Base-by-base conservation (phyloP, 2,797 vertebrate species). In the Esox masquinongy region DNA sequence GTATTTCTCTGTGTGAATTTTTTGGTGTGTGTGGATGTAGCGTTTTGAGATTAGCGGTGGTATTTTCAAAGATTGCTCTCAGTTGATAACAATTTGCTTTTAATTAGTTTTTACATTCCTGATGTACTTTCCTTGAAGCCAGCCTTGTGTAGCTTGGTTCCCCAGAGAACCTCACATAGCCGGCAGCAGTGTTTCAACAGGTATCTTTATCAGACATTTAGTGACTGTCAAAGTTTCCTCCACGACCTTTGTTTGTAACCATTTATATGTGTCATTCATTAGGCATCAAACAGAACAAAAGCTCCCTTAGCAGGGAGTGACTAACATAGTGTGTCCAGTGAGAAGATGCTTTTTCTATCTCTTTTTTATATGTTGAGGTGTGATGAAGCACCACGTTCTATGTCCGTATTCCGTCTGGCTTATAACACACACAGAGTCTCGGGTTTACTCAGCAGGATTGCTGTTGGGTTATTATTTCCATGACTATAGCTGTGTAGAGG, bases 1-100 rank as follows among this genome's bases (percentile, higher is more conserved):
- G 5, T 75, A 19, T 36, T 11, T 14, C 17, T 70, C 39, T 68
- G 24, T 76, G 70, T 75, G 75, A 22, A n/a, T 69, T 31, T 22
- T 43, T 63, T 16, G 31, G 47, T 67, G 64, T 69, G 53, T 66
- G 26, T 73, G 24, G 77, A 39, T 14, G 26, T 14, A 7, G 5
- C 49, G 3, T 51, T 56, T 56, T 56, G 17, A 56, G 19, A 53
- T 1, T 19, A n/a, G 50, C 19, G 8, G 19, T 8, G 17, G 19
- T 53, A 53, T 53, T 53, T 53, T 5, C 17, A 15, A 53, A 53
- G 2, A 53, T 53, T 1, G 4, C 50, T 51, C 17, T n/a, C n/a
- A 11, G n/a, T 59, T 59, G 53, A 59, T 5, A 59, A 59, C 2
- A 59, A 22, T 56, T 56, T 56, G 53, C 53, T n/a, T 22, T n/a